These are phyloP conservation scores for Hemitrygon akajei DNA, from an alignment of 2,797 vertebrate species.

Conservation along the genomic window DNA sequence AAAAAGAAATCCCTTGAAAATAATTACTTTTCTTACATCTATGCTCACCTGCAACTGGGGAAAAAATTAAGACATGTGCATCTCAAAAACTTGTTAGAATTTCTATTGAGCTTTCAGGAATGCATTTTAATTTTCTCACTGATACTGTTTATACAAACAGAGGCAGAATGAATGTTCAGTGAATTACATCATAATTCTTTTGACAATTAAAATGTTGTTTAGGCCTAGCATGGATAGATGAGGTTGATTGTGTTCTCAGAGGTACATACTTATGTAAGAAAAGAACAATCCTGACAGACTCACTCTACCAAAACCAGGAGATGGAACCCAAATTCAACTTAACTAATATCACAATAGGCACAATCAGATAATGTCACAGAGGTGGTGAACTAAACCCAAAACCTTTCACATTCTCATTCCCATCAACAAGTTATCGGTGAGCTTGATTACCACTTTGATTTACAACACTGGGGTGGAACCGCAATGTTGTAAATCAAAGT, in stretches of 20 bases:
- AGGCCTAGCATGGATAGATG: neutral
- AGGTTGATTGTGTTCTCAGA: neutral
- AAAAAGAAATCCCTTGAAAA: no score
- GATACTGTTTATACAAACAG: no score
- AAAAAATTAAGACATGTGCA: no score
- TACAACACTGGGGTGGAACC: neutral
- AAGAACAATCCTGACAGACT: neutral
- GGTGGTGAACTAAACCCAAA: neutral
- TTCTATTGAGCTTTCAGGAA: no score
- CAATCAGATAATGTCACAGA: neutral
- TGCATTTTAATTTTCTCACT: no score
- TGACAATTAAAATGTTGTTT: neutral
- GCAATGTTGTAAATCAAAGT: neutral
- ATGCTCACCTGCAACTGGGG: no score
- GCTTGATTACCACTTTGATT: neutral
- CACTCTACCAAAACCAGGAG: neutral
- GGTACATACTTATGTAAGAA: neutral
- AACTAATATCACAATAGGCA: neutral
- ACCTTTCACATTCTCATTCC: neutral
- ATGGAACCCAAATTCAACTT: neutral
- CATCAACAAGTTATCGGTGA: neutral
- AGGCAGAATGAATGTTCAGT: no score
- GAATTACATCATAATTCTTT: neutral
- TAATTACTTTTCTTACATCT: no score
- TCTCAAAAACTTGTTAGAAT: no score